phyloP scores from a whole-genome alignment of 2,888 invertebrate genomes.

The Cephus spinipes region DNA sequence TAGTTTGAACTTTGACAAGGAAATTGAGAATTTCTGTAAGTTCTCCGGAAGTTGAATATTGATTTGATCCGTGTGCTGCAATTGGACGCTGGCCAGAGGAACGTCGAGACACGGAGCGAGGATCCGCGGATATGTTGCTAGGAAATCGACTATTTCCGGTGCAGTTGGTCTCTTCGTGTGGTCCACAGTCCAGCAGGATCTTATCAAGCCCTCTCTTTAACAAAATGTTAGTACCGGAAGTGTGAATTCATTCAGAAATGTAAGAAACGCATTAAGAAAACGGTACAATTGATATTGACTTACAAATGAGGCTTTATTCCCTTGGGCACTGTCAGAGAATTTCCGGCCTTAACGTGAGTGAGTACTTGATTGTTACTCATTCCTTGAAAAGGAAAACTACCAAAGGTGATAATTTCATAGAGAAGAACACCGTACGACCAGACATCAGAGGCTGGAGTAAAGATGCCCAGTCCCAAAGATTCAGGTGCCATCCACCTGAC shows the following conservation, averaged over 20 bases:
- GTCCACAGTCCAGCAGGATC: slow-evolving; percentile 83
- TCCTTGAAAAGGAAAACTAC: slow-evolving; percentile 91
- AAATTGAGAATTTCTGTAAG: slow-evolving; percentile 65
- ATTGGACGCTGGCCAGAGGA: slow-evolving; percentile 79
- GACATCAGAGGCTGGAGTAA: slow-evolving; percentile 88
- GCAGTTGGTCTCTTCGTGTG: slow-evolving; percentile 80
- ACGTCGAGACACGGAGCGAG: slow-evolving; percentile 84
- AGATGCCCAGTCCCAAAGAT: slow-evolving; percentile 83
- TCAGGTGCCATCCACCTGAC: slow-evolving; percentile 96
- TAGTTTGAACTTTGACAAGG: slow-evolving; percentile 43
- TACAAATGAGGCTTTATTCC: slow-evolving; percentile 84
- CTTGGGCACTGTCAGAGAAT: slow-evolving; percentile 79
- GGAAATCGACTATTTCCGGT: slow-evolving; percentile 82
- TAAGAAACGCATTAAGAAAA: too few relatives aligned
- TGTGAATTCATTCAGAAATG: too few relatives aligned
- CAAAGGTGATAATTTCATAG: slow-evolving; percentile 91
- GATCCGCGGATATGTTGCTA: slow-evolving; percentile 82
- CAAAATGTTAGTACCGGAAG: slow-evolving; percentile 6
- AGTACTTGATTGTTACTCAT: slow-evolving; percentile 87
- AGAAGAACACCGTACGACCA: slow-evolving; percentile 92
- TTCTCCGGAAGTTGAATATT: slow-evolving; percentile 69
- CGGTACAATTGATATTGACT: slow-evolving; percentile 64
- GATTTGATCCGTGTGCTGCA: slow-evolving; percentile 75
- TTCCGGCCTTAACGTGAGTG: slow-evolving; percentile 82
- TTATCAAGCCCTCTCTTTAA: slow-evolving; percentile 78